These are phyloP conservation scores for Centropus bengalensis DNA, from an alignment of 2,113 vertebrate genomes.

Conservation along the genomic window DNA sequence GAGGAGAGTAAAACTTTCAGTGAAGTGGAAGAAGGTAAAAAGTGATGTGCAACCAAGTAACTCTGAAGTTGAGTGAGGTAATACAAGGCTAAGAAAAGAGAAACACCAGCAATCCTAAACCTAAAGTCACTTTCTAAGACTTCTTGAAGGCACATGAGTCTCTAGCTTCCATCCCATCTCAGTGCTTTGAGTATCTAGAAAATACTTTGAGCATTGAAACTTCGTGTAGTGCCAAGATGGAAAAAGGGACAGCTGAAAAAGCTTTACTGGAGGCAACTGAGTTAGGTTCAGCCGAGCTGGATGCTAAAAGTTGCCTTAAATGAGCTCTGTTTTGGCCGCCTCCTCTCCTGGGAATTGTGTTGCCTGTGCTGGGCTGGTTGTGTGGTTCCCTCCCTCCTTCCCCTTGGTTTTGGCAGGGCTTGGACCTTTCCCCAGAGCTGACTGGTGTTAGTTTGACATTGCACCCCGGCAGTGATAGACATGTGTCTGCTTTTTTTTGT, in stretches of 20 bases:
- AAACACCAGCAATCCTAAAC: background rate
- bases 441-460: background rate
- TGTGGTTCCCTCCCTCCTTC: background rate
- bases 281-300: background rate
- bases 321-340: background rate
- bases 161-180: background rate
- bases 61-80: background rate
- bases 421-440: background rate
- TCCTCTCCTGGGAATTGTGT: background rate
- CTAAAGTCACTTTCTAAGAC: background rate
- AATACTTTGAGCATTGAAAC: background rate
- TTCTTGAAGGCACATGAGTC: background rate
- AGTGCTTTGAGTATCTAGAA: background rate
- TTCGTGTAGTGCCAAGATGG: background rate
- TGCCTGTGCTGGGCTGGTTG: background rate
- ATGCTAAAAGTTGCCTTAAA: background rate
- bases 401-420: background rate
- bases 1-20: background rate
- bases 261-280: background rate
- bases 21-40: background rate
- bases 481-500: background rate
- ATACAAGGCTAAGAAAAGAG: background rate
- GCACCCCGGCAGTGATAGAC: background rate
- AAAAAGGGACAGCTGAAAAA: background rate
- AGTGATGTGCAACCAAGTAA: background rate